phyloP scores from a whole-genome alignment of 2,888 invertebrate genomes.

The Drosophila fulvimacula region DNA sequence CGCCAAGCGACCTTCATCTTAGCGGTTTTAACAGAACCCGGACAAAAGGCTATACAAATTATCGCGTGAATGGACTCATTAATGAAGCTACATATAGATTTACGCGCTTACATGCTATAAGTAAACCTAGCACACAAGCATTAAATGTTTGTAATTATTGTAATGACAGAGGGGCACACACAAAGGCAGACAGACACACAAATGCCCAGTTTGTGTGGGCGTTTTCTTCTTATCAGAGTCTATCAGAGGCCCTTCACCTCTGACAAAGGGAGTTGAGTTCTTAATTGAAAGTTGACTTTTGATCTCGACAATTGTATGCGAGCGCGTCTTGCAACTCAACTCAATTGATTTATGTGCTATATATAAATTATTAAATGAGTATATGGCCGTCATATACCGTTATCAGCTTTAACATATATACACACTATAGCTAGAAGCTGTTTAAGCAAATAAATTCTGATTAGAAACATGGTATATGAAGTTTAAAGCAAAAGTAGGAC shows the following conservation, averaged over 20 bases:
- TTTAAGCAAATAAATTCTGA: not conserved
- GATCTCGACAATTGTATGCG: constrained; percentile 32
- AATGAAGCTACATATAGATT: constrained; percentile 1
- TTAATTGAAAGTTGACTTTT: constrained; percentile 38
- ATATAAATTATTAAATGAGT: not conserved
- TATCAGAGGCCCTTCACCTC: constrained; percentile 19
- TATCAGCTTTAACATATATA: constrained; percentile 25
- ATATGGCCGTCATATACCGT: not conserved
- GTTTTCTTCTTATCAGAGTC: constrained; percentile 33
- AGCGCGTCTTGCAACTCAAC: constrained; percentile 16
- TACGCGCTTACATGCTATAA: not conserved
- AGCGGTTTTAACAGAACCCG: constrained; percentile 24
- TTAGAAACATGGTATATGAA: constrained; percentile 4
- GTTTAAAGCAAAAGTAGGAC: constrained; percentile 2
- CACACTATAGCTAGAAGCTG: not conserved
- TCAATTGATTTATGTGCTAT: constrained; percentile 22
- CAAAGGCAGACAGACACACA: constrained; percentile 10
- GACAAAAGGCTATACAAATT: constrained; percentile 34
- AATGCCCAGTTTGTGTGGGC: constrained; percentile 39
- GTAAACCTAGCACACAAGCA: not conserved
- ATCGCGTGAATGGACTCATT: constrained; percentile 37
- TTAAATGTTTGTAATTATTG: constrained; percentile 18
- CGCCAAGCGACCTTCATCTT: constrained; percentile 40
- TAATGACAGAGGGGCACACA: constrained; percentile 4
- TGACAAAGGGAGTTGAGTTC: constrained; percentile 32